Evolutionary conservation across 1,140 invertebrate species (phyloP), one percentile per base, ranked within the genome.

Genomic region (Tribolium madens): DNA sequence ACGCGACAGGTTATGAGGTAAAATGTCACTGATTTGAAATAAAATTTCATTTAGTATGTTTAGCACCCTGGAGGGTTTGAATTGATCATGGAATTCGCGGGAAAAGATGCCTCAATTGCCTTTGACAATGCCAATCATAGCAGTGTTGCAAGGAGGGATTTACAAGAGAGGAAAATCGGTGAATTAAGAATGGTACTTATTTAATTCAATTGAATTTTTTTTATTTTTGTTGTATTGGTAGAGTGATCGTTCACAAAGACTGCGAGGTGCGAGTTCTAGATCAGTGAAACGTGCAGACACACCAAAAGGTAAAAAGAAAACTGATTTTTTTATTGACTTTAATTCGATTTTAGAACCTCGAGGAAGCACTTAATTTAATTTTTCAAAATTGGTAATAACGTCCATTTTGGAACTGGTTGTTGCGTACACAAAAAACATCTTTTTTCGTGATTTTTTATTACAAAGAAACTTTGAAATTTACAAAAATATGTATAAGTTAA

Each of bases 71-170:
- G 90, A 9, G 91, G 91, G 1, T 69, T 69, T 0, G 90, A 92
- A 14, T 81, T 89, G 2, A 84, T 93, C 7, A 70, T 85, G 4
- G 91, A 91, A 77, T 89, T 88, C 18, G 91, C 87, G 0, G 92
- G 92, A 48, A 88, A 85, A 76, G 91, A 92, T 83, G 89, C 87
- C 0, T 91, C 89, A 1, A 86, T 84, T 69, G 89, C 85, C 4
- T 92, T 92, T 82, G 86, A 91, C 33, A 87, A 91, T 9, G 87
- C 86, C 0, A 91, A 90, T 3, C 92, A 93, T 84, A 90, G 90
- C 0, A 83, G 84, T 0, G 90, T 91, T 81, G 91, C 92, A 0
- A 85, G 81, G 18, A 85, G 83, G 14, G 86, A 88, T 3, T 76
- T 93, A 31, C 87, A 88, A 76, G 85, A 88, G 17, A 89, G 86